Conservation (phyloP, 2,888 invertebrate species). For the Agelastica alni region DNA sequence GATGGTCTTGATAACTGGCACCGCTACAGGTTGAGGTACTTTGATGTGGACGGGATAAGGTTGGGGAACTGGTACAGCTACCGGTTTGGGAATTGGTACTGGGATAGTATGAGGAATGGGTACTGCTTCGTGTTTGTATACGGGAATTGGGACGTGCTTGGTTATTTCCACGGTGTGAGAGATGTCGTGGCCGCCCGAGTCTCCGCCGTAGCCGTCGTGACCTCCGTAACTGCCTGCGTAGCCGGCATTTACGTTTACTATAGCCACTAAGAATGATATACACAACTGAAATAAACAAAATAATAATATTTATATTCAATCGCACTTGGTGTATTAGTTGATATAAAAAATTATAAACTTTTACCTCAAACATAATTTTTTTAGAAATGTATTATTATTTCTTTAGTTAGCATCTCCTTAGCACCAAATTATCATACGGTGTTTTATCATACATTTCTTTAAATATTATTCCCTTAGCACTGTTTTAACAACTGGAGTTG, state of each 20-base stretch:
- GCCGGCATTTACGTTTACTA: conserved; percentile 51
- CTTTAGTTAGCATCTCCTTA: too few relatives aligned
- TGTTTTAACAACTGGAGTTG: too few relatives aligned
- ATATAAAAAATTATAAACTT: too few relatives aligned
- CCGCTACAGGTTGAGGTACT: conserved; percentile 69
- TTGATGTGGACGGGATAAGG: conserved; percentile 72
- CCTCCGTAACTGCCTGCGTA: conserved; percentile 48
- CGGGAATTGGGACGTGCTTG: conserved; percentile 64
- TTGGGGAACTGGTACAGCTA: conserved; percentile 69
- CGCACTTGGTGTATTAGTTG: too few relatives aligned
- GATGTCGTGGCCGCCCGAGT: conserved; percentile 52
- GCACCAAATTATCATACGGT: too few relatives aligned
- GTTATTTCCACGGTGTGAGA: conserved; percentile 70
- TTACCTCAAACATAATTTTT: too few relatives aligned
- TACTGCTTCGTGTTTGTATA: conserved; percentile 59
- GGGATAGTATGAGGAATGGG: conserved; percentile 59
- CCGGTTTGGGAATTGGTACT: conserved; percentile 70
- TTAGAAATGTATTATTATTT: too few relatives aligned
- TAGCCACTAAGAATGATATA: conserved; percentile 47
- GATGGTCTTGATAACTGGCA: conserved; percentile 71
- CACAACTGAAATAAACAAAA: conserved; percentile 44
- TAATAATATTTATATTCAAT: too few relatives aligned
- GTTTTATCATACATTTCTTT: too few relatives aligned
- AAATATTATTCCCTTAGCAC: too few relatives aligned
- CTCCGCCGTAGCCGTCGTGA: conserved; percentile 39